Base-by-base conservation (phyloP, 2,797 vertebrate species). In the Leptodactylus fallax region DNA sequence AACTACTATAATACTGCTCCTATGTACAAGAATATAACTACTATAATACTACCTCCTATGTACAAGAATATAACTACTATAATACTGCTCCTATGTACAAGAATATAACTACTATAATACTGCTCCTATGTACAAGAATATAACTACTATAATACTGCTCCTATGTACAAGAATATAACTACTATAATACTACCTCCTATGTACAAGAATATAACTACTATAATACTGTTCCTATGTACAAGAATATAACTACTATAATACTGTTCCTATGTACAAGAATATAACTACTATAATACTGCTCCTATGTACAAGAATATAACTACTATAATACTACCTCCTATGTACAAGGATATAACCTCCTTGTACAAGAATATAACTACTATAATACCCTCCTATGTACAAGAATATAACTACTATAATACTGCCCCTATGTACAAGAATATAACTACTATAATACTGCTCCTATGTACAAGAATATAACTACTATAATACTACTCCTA, bases 11-110 rank as follows among this genome's bases (percentile, higher is more conserved):
- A 74, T 21, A 49, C 45, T 74, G 45, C 45, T 1, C 17, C 11
- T 72, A 49, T 49, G 7, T 74, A 21, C 71, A 74, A 11, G 45
- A 74, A 49, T 72, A 67, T 67, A 67, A 67, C 65, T 67, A 67
- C 23, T 67, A 67, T 67, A 72, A 72, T 72, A 72, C 69, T 72
- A 36, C 69, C 60, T 4, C 69, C 69, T 72, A 72, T 72, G 16
- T 72, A 72, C 69, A 72, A 47, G 69, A 72, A 72, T 72, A 72
- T 47, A 72, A 72, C 69, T 72, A 72, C 69, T 72, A 72, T 72
- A 72, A 72, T 72, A 72, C 69, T 71, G 63, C 63, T 27, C 63
- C 63, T 67, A 67, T 67, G 14, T 67, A 67, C 63, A 67, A 13
- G 63, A 27, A 67, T 67, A 71, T 36, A 72, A 72, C 69, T 72